Evolutionary conservation across 2,888 invertebrate genomes (phyloP).

Genomic region (Apotomis betuletana): DNA sequence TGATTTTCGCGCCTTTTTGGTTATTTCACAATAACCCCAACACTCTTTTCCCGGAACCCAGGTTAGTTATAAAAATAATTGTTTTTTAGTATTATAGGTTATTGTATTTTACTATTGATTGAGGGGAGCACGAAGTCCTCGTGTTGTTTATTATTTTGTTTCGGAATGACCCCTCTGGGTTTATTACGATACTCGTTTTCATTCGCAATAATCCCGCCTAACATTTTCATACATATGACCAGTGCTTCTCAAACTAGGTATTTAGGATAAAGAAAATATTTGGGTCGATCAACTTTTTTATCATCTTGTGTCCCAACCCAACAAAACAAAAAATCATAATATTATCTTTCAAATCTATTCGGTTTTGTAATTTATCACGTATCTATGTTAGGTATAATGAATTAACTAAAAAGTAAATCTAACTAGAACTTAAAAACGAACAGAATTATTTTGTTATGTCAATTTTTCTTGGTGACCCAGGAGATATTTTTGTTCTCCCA

Average conservation of each 20-base stretch:
- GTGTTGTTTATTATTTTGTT: conserved; percentile 21
- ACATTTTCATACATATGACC: neutral
- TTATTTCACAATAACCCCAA: conserved; percentile 12
- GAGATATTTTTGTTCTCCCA: no score
- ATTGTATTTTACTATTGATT: conserved; percentile 16
- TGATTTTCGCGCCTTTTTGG: conserved; percentile 14
- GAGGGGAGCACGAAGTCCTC: conserved; percentile 3
- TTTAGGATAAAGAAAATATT: conserved; percentile 4
- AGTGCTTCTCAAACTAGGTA: conserved; percentile 13
- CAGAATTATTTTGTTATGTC: no score
- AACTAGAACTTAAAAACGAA: no score
- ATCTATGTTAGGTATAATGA: no score
- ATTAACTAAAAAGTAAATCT: no score
- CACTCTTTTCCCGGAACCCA: conserved; percentile 4
- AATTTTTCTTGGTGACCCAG: no score
- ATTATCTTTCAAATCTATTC: no score
- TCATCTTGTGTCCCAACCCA: no score
- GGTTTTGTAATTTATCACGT: no score
- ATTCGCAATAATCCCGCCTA: conserved; percentile 6
- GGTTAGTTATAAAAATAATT: conserved; percentile 3
- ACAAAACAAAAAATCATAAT: no score
- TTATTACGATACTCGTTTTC: conserved; percentile 16
- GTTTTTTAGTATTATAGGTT: conserved; percentile 4
- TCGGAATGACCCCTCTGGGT: conserved; percentile 13
- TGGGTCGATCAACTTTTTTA: no score